Base-by-base conservation (phyloP, 1,140 invertebrate species). In the Phortica variegata region DNA sequence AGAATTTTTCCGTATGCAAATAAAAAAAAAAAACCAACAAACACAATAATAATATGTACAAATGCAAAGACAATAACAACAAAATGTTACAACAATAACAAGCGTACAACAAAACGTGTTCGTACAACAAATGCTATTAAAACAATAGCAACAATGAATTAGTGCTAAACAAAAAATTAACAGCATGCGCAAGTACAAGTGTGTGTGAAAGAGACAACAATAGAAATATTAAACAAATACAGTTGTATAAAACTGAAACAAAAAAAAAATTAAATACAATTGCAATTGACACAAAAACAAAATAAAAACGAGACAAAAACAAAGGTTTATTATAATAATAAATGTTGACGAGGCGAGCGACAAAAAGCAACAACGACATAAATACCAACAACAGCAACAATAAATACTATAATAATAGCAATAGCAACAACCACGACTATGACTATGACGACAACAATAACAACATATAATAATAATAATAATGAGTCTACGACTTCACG, bases 1-100 rank as follows among this genome's bases (percentile, higher is more conserved):
- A 52, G 63, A 63, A 68, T 68, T 68, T 60, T 54, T 58, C 55
- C 58, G 58, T 49, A 54, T 55, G 50, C 54, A 49, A 51, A 50
- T 51, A 61, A 47, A 43, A 50, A 49, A 8, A 32, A 10, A 33
- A 39, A 36, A 15, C 15, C 16, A 58, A 39, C 44, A 36, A 54
- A n/a, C n/a, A n/a, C n/a, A 52, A 58, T 40, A 38, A 50, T 39
- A 43, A 52, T 34, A n/a, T n/a, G 52, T 48, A 49, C 32, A 34
- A 31, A 43, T 38, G 21, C 34, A 54, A 47, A 44, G 42, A 48
- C 46, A 61, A 61, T 54, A 62, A 66, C 58, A 60, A 66, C 63
- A 63, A 66, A 62, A 68, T 60, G 66, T 66, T 68, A 47, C 56
- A 31, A 46, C 47, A 29, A 12, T 29, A 7, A 29, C 26, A 29